Evolutionary conservation across 2,797 vertebrate species (phyloP).

Genomic region (Pseudochirops cupreus): DNA sequence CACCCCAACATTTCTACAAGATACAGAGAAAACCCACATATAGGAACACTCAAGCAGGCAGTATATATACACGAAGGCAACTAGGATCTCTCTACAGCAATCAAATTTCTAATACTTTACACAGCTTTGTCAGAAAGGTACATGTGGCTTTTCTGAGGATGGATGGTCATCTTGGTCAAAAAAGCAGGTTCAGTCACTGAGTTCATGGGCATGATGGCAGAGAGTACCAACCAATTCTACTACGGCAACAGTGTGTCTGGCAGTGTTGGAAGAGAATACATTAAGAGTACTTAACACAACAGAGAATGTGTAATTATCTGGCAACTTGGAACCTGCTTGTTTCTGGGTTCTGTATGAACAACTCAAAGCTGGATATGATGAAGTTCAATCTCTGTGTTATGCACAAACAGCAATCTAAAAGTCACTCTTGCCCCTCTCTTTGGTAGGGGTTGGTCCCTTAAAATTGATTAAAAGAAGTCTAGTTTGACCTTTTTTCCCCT

Average conservation of each 20-base stretch:
- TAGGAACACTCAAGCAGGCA: constrained; percentile 99
- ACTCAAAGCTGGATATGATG: constrained; percentile 80
- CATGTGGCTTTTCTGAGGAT: constrained; percentile 91
- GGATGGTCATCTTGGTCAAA: constrained; percentile 87
- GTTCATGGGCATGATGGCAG: constrained; percentile 68
- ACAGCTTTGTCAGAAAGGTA: constrained; percentile 96
- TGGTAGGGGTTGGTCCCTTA: constrained; percentile 83
- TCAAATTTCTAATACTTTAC: constrained; percentile 98
- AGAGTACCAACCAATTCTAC: constrained; percentile 82
- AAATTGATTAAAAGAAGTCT: constrained; percentile 77
- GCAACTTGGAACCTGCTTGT: constrained; percentile 84
- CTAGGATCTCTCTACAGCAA: constrained; percentile 99
- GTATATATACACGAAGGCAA: constrained; percentile 99
- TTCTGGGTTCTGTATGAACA: constrained; percentile 74
- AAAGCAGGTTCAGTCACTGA: constrained; percentile 86
- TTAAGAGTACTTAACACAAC: constrained; percentile 77
- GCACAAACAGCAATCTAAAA: constrained; percentile 75
- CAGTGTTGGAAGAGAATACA: constrained; percentile 86
- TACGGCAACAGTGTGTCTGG: constrained; percentile 83
- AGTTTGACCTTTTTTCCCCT: constrained; percentile 73
- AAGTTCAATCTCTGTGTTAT: constrained; percentile 75
- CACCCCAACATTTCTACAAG: constrained; percentile 98
- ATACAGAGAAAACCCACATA: constrained; percentile 98
- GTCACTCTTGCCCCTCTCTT: constrained; percentile 79
- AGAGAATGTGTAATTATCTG: constrained; percentile 66